Conservation (phyloP, 2,888 invertebrate species). For the Xylota sylvarum region DNA sequence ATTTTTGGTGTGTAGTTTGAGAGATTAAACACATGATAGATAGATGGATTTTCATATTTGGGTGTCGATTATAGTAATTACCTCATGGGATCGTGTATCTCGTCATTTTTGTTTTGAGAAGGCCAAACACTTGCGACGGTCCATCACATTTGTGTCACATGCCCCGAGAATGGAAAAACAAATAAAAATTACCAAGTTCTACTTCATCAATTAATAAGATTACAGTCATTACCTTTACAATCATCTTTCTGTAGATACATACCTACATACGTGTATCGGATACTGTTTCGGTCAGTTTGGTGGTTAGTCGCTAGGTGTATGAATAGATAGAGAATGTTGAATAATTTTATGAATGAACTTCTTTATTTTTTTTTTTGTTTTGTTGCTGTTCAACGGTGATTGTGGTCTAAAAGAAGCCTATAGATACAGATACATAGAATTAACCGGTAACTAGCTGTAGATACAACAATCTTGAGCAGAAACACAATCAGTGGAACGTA, state of each 20-base stretch:
- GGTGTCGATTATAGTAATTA: constrained; percentile 12
- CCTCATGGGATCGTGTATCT: background rate
- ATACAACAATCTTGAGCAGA: constrained; percentile 4
- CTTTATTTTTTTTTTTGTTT: constrained; percentile 15
- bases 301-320: background rate
- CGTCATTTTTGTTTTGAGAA: background rate
- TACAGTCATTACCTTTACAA: constrained; percentile 9
- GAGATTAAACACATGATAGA: constrained; percentile 18
- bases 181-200: constrained; percentile 21
- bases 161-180: background rate
- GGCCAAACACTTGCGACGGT: background rate
- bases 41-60: background rate
- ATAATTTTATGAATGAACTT: constrained; percentile 60
- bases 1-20: constrained; percentile 13
- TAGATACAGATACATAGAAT: background rate
- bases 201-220: constrained; percentile 50
- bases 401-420: constrained; percentile 14
- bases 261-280: background rate
- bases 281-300: background rate
- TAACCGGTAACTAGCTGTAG: constrained; percentile 12
- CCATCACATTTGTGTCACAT: constrained; percentile 30
- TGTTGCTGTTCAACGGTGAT: background rate
- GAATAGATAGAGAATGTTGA: background rate
- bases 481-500: constrained; percentile 36
- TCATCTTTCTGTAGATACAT: background rate